Base-by-base conservation (phyloP, 2,797 vertebrate species). In the Clarias pachynema region DNA sequence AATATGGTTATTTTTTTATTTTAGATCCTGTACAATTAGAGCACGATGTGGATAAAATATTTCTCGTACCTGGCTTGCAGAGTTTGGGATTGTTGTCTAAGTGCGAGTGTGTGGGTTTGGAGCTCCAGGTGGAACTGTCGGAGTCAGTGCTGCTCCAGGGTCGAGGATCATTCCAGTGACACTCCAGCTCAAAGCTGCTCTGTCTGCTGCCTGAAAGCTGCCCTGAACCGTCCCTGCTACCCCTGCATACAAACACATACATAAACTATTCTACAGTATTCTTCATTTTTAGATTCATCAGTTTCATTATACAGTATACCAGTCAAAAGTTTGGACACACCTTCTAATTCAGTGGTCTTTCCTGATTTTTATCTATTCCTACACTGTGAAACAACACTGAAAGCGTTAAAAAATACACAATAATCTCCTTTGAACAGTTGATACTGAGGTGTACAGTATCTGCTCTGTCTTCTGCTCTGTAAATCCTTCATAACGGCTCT, bases 81-180 rank as follows among this genome's bases (percentile, higher is more conserved):
- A 96, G 93, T 91, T 96, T 96, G 88, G 94, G 92, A 0, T 93
- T 93, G 88, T 94, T 96, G 86, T 97, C 96, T 2, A 94, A 94
- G 86, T 95, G 94, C 70, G 93, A 94, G 88, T 96, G 93, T 91
- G 95, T 84, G 83, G 95, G 94, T 92, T 95, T 96, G 86, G 95
- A 91, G 85, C 95, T 96, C 65, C 97, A 96, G 90, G 94, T 94
- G 70, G 98, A 97, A 85, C 97, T 97, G 89, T 99, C 98, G 0
- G 97, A 98, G 87, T 99, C 98, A 0, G 97, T 98, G 95, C 97
- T 99, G 96, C 98, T 99, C 98, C 98, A 99, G 29, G 98, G 97
- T 87, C 94, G 93, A 79, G 97, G 97, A 87, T 98, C 97, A 77
- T 93, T 90, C 96, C 95, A 94, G 90, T 94, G 96, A 90, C 95